Evolutionary conservation across 2,113 vertebrate genomes (phyloP).

Genomic region (Nematolebias whitei): DNA sequence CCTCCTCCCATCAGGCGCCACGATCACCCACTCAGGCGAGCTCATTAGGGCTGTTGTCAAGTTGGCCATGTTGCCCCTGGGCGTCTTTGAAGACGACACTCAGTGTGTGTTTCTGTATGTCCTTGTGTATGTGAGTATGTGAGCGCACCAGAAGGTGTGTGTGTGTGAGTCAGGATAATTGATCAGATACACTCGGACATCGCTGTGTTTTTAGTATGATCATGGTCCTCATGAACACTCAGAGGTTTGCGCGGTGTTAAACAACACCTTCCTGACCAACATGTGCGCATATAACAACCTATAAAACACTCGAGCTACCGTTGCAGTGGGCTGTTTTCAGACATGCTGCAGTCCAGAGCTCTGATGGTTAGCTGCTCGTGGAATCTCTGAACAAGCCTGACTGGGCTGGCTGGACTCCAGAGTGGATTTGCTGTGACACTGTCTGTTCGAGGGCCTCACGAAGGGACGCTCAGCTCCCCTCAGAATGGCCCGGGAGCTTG

Average conservation of each 20-base stretch:
- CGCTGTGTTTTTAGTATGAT: slow-evolving; percentile 23
- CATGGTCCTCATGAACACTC: slow-evolving; percentile 35
- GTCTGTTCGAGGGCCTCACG: slow-evolving; percentile 65
- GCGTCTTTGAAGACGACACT: slow-evolving; percentile 74
- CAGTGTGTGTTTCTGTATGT: slow-evolving; percentile 29
- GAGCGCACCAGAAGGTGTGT: not conserved
- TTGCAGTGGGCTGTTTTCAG: not conserved
- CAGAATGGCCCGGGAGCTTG: slow-evolving; percentile 68
- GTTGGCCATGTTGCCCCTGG: slow-evolving; percentile 61
- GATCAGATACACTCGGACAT: slow-evolving; percentile 37
- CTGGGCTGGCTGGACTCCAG: slow-evolving; percentile 40
- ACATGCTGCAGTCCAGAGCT: slow-evolving; percentile 12
- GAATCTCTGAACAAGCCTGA: slow-evolving; percentile 38
- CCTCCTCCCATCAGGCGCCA: slow-evolving; percentile 61
- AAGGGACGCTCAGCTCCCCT: slow-evolving; percentile 54
- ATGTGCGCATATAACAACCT: not conserved
- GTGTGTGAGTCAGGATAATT: slow-evolving; percentile 27
- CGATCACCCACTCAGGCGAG: slow-evolving; percentile 71
- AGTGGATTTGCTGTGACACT: slow-evolving; percentile 70
- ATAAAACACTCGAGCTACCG: not conserved
- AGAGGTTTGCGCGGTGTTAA: slow-evolving; percentile 9
- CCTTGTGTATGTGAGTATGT: slow-evolving; percentile 9
- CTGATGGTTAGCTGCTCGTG: slow-evolving; percentile 37
- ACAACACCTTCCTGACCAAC: not conserved
- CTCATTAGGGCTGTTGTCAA: slow-evolving; percentile 75